Percentiles rank a stretch among this genome's conserved stretches.
Evolutionary conservation across 2,113 vertebrate species (phyloP).

Genomic region (Pipa parva): DNA sequence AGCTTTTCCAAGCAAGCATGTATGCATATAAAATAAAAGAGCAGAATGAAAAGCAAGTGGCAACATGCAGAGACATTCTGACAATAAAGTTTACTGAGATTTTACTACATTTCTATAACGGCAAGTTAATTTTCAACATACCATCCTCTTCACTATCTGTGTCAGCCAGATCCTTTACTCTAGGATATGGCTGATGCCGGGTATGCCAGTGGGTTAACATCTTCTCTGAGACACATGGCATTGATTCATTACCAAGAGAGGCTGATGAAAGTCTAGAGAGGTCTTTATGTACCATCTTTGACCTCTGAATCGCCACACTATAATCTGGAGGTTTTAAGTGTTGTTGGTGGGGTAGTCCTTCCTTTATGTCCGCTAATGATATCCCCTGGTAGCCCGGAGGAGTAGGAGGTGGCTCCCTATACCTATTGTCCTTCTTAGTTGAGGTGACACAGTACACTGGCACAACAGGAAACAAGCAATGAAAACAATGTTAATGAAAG

Average conservation of each 20-base stretch:
- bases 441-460: slow-evolving; percentile 98
- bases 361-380: slow-evolving; percentile 82
- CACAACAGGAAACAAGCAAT: slow-evolving; percentile 65
- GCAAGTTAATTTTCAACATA: slow-evolving; percentile 62
- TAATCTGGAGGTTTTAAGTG: slow-evolving; percentile 92
- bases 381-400: slow-evolving; percentile 96
- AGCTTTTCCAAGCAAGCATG: not conserved
- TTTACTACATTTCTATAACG: slow-evolving; percentile 40
- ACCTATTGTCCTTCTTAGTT: slow-evolving; percentile 90
- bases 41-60: not conserved
- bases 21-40: too few species aligned
- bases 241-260: slow-evolving; percentile 54
- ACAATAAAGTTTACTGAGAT: slow-evolving; percentile 4
- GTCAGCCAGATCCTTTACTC: slow-evolving; percentile 59
- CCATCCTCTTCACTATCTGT: slow-evolving; percentile 87
- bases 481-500: slow-evolving; percentile 67
- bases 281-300: slow-evolving; percentile 81
- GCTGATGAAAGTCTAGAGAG: slow-evolving; percentile 62
- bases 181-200: slow-evolving; percentile 55
- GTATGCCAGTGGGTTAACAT: slow-evolving; percentile 62
- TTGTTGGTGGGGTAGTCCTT: slow-evolving; percentile 70
- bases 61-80: not conserved
- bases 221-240: slow-evolving; percentile 67
- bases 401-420: slow-evolving; percentile 91
- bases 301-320: slow-evolving; percentile 94